phyloP scores from a whole-genome alignment of 2,888 invertebrate species.

The Boloria selene region DNA sequence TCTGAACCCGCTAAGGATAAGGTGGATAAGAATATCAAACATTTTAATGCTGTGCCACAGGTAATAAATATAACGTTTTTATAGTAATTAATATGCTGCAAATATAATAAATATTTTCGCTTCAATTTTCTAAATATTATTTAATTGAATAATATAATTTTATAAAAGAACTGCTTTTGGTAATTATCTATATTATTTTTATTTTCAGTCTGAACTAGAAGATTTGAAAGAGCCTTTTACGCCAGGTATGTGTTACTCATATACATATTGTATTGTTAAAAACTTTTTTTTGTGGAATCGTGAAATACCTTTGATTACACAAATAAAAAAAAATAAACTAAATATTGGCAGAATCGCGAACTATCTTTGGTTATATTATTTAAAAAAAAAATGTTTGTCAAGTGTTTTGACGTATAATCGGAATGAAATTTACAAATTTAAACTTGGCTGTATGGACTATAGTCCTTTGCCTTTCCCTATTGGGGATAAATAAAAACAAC shows the following conservation, averaged over 20 bases:
- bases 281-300: too few species aligned
- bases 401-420: neutral
- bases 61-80: slow-evolving; percentile 42
- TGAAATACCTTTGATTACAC: too few species aligned
- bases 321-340: too few species aligned
- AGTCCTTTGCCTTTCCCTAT: too few species aligned
- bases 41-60: slow-evolving; percentile 63
- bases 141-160: neutral
- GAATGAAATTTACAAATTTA: too few species aligned
- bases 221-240: slow-evolving; percentile 70
- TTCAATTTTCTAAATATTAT: neutral
- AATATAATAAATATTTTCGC: too few species aligned
- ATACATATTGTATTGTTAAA: neutral
- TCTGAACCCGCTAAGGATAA: slow-evolving; percentile 43
- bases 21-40: slow-evolving; percentile 55
- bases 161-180: neutral
- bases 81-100: neutral
- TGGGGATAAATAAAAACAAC: too few species aligned
- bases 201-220: slow-evolving; percentile 69
- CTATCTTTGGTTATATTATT: neutral
- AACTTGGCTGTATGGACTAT: too few species aligned
- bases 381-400: neutral
- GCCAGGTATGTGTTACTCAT: slow-evolving; percentile 55
- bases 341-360: neutral
- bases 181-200: slow-evolving; percentile 12